Percentiles rank a stretch among this genome's conserved stretches.
Conservation (phyloP, 2,888 invertebrate genomes). For the Heliconius hortense region DNA sequence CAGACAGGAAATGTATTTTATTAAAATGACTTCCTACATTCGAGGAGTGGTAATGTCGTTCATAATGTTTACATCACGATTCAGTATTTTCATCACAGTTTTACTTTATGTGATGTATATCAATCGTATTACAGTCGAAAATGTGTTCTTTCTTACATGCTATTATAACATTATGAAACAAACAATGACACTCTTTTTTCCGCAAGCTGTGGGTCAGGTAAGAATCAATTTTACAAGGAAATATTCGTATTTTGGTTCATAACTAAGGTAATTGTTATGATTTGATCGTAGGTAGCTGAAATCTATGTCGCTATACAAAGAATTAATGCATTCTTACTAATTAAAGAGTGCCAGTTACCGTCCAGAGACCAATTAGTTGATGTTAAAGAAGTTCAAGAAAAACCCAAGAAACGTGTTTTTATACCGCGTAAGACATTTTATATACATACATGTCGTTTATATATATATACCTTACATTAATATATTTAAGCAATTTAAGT, state of each 20-base stretch:
- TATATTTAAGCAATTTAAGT: neutral
- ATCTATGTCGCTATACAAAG: constrained; percentile 74
- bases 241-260: neutral
- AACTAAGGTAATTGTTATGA: neutral
- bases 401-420: constrained; percentile 65
- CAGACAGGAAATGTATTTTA: constrained; percentile 69
- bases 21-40: constrained; percentile 78
- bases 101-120: constrained; percentile 83
- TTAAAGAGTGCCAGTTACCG: constrained; percentile 66
- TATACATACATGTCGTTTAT: too few species aligned
- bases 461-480: neutral
- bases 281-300: constrained; percentile 66
- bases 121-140: constrained; percentile 85
- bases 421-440: constrained; percentile 55
- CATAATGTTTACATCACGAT: constrained; percentile 85
- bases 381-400: constrained; percentile 12
- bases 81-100: constrained; percentile 87
- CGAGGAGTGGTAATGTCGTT: constrained; percentile 82
- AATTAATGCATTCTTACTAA: constrained; percentile 69
- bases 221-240: constrained; percentile 23
- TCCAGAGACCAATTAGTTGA: constrained; percentile 50
- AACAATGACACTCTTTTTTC: constrained; percentile 88
- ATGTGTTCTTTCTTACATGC: constrained; percentile 87
- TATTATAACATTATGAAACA: constrained; percentile 88
- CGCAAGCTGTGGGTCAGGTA: constrained; percentile 78